A percentile compares a stretch with the other conserved stretches of the same genome.
Evolutionary conservation across 2,113 vertebrate species (phyloP).

Genomic region (Pithys albifrons): DNA sequence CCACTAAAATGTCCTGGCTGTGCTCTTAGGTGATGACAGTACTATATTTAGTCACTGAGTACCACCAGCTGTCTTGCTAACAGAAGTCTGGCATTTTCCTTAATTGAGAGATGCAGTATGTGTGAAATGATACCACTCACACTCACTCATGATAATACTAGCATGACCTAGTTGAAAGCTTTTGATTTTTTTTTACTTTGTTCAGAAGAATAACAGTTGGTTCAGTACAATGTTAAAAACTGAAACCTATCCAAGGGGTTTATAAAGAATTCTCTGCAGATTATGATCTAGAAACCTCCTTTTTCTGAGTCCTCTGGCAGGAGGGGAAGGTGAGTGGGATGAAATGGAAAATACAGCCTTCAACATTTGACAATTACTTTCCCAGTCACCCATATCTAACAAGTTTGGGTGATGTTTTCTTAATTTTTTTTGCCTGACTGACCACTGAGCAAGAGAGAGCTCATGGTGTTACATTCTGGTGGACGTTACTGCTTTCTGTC

Average conservation of each 20-base stretch:
- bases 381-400: not conserved
- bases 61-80: conserved; percentile 73
- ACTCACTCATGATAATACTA: conserved; percentile 68
- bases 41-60: conserved; percentile 71
- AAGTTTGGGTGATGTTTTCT: not conserved
- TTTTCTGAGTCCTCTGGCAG: not conserved
- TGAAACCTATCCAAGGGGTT: conserved; percentile 43
- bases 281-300: conserved; percentile 45
- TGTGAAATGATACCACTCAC: conserved; percentile 70
- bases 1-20: conserved; percentile 63
- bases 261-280: conserved; percentile 38
- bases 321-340: not conserved
- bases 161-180: conserved; percentile 68
- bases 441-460: not conserved
- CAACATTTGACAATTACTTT: not conserved
- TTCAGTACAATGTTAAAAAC: conserved; percentile 40
- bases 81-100: conserved; percentile 71
- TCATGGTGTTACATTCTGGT: not conserved
- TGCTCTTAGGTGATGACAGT: conserved; percentile 67
- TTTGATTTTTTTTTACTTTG: conserved; percentile 44
- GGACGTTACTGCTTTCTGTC: not conserved
- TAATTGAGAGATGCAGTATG: conserved; percentile 71
- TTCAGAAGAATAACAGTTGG: conserved; percentile 54
- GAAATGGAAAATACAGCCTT: conserved; percentile 4
- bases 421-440: not conserved